Evolutionary conservation across 2,113 vertebrate species (phyloP).

Genomic region (Crocuta crocuta): DNA sequence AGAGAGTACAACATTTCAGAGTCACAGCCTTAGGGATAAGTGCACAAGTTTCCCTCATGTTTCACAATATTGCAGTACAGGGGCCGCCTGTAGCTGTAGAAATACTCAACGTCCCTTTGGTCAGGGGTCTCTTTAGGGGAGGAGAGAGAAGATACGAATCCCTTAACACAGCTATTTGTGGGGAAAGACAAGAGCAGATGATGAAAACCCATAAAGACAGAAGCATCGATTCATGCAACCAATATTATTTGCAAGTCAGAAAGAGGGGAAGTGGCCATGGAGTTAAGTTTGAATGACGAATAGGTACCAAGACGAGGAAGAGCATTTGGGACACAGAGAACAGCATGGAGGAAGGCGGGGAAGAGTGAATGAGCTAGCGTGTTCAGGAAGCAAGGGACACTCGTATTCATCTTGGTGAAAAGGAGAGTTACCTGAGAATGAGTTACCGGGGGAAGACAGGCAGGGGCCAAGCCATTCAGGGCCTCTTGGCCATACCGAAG

Average conservation of each 20-base stretch:
- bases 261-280: neutral
- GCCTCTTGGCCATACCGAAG: neutral
- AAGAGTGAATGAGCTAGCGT: neutral
- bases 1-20: slow-evolving; percentile 5
- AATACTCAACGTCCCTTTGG: neutral
- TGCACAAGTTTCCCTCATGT: neutral
- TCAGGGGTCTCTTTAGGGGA: neutral
- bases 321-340: neutral
- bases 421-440: neutral
- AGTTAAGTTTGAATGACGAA: neutral
- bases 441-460: neutral
- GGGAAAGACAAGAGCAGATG: neutral
- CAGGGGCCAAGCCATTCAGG: accelerated
- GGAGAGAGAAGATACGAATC: neutral
- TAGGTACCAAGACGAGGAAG: neutral
- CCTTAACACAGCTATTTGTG: neutral
- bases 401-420: neutral
- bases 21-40: neutral
- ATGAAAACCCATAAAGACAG: neutral
- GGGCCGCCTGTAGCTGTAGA: neutral
- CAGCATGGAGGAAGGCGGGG: neutral
- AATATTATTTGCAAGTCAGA: neutral
- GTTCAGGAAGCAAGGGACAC: neutral
- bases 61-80: neutral
- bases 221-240: neutral